Conservation (phyloP, 2,113 vertebrate genomes). For the Brachyhypopomus occidentalis region DNA sequence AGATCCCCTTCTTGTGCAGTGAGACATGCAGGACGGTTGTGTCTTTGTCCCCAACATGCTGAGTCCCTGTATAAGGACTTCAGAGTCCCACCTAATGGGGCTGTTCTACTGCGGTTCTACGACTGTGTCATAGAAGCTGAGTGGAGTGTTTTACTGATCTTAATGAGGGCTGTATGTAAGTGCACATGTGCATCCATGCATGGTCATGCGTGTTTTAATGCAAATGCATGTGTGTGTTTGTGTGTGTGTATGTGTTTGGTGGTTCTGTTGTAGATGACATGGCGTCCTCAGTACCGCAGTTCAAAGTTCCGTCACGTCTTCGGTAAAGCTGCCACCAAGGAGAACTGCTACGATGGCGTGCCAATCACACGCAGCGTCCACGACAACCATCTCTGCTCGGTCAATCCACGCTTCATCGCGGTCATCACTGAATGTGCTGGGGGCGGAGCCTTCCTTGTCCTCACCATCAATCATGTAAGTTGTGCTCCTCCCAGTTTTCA, state of each 20-base stretch:
- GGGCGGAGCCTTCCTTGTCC: slow-evolving; percentile 88
- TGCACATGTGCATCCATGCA: no score
- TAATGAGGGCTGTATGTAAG: no score
- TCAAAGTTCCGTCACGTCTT: slow-evolving; percentile 94
- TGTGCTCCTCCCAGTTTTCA: not conserved
- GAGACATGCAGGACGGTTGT: no score
- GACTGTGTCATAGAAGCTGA: no score
- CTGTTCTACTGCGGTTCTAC: no score
- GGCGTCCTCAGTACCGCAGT: slow-evolving; percentile 83
- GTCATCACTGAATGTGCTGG: slow-evolving; percentile 90
- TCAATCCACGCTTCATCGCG: slow-evolving; percentile 90
- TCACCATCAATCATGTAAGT: slow-evolving; percentile 86
- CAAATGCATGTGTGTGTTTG: no score
- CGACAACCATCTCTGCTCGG: slow-evolving; percentile 90
- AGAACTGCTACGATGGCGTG: slow-evolving; percentile 84
- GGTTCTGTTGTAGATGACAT: slow-evolving; percentile 86
- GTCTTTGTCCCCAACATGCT: no score
- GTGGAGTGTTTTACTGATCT: no score
- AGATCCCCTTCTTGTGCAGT: no score
- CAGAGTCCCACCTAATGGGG: no score
- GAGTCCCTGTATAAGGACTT: no score
- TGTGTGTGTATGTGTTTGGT: slow-evolving; percentile 6
- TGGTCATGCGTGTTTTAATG: no score
- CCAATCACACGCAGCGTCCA: slow-evolving; percentile 90
- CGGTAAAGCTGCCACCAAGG: slow-evolving; percentile 82